Percentiles rank a stretch among this genome's conserved stretches.
These are phyloP conservation scores for Calephelis virginiensis DNA, from an alignment of 1,140 invertebrate genomes.

Conservation along the genomic window DNA sequence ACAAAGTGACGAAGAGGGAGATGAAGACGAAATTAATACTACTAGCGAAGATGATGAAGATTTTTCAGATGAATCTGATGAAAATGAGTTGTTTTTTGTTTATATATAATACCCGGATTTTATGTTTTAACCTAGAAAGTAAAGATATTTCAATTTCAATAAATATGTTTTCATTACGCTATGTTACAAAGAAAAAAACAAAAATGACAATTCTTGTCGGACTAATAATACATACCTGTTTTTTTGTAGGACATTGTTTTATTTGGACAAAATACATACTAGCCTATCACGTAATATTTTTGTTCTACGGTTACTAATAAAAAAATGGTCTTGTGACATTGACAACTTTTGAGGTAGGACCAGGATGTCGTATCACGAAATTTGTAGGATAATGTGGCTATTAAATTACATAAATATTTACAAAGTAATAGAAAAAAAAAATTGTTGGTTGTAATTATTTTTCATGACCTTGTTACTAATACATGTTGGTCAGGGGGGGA, in stretches of 20 bases:
- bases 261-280: background rate
- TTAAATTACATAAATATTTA: too few relatives aligned
- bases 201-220: too few relatives aligned
- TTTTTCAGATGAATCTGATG: slow-evolving; percentile 21
- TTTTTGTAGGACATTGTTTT: slow-evolving; percentile 19
- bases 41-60: slow-evolving; percentile 20
- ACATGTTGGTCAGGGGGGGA: too few relatives aligned
- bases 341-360: background rate
- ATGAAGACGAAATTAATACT: slow-evolving; percentile 7
- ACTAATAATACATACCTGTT: background rate
- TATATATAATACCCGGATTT: background rate
- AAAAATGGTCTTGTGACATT: slow-evolving; percentile 20
- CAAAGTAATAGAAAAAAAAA: background rate
- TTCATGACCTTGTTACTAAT: too few relatives aligned
- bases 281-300: slow-evolving; percentile 26
- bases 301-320: slow-evolving; percentile 28
- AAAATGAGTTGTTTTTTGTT: background rate
- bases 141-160: too few relatives aligned
- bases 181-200: too few relatives aligned
- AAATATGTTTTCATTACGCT: too few relatives aligned
- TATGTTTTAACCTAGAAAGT: too few relatives aligned
- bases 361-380: too few relatives aligned
- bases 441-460: too few relatives aligned
- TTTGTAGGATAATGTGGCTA: too few relatives aligned
- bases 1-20: slow-evolving; percentile 16